Conservation (phyloP, 2,797 vertebrate species). For the Lindbergichthys nudifrons region DNA sequence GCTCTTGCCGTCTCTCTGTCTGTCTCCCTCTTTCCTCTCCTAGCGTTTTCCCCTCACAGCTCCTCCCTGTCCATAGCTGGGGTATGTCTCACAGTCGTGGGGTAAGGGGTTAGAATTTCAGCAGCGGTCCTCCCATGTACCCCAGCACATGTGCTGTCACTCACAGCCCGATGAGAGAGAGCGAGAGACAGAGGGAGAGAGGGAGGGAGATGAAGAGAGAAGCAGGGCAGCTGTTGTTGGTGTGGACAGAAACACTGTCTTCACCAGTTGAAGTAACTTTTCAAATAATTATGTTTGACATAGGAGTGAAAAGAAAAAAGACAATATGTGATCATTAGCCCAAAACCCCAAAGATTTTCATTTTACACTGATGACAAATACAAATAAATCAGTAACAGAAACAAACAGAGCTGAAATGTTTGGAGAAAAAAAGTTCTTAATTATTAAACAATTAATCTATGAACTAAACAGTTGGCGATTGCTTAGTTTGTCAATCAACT, state of each 20-base stretch:
- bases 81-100: constrained; percentile 75
- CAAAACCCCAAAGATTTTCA: not conserved
- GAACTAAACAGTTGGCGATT: not conserved
- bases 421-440: not conserved
- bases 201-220: constrained; percentile 57
- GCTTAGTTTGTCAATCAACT: not conserved
- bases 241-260: constrained; percentile 60
- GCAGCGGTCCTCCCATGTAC: constrained; percentile 75
- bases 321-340: not conserved
- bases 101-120: constrained; percentile 81
- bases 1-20: constrained; percentile 38
- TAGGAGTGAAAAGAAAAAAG: not conserved
- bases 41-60: constrained; percentile 70
- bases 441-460: not conserved
- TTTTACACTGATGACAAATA: not conserved
- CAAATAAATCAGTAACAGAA: not conserved
- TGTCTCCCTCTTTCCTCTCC: constrained; percentile 57
- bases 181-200: constrained; percentile 22
- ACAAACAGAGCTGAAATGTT: constrained; percentile 5
- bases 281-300: not conserved
- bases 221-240: constrained; percentile 80
- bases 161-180: constrained; percentile 61
- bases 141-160: constrained; percentile 85
- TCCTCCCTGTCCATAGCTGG: constrained; percentile 78
- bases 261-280: constrained; percentile 38